Base-by-base conservation (phyloP, 2,888 invertebrate genomes). In the Chironomus tentans region DNA sequence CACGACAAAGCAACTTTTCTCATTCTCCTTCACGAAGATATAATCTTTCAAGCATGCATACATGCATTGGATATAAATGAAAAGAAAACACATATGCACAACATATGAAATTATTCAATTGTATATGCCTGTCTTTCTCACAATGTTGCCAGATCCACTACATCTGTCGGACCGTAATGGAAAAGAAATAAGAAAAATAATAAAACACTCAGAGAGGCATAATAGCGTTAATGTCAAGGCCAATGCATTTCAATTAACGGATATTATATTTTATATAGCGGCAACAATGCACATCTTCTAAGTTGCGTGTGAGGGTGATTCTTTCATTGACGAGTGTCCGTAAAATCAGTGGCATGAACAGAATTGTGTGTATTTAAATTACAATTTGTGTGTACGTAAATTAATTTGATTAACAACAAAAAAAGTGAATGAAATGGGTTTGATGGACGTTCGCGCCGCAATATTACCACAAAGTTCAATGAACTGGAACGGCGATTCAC, bases 161-260 rank as follows among this genome's bases (percentile, higher is more conserved):
- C 56, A 56, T 56, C 56, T 56, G 56, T 56, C 56, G 56, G 38
- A 38, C 10, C 10, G 38, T 38, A 38, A 38, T 38, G 38, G 10
- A 38, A 38, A 28, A 28, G 5, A 5, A 28, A 10, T 38, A 38
- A 38, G 38, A 38, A 38, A 38, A 38, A 38, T 38, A 38, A 38
- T 38, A 38, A 38, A 38, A 38, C 38, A 38, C n/a, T n/a, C 38
- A 38, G 38, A 38, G 38, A 38, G 38, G 38, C 38, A 38, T 22
- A 21, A 46, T 47, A 47, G 70, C 22, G 46, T 56, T 56, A 70
- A 70, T 70, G 70, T 70, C 70, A 70, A 70, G 70, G 70, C 70
- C 70, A 70, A 28, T 70, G 47, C 70, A 70, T 28, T 70, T 70
- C 70, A 70, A 70, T 70, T 70, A 70, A 70, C 70, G 15, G 47